phyloP scores from a whole-genome alignment of 2,888 invertebrate genomes.

The Cremastobaeus sp. region DNA sequence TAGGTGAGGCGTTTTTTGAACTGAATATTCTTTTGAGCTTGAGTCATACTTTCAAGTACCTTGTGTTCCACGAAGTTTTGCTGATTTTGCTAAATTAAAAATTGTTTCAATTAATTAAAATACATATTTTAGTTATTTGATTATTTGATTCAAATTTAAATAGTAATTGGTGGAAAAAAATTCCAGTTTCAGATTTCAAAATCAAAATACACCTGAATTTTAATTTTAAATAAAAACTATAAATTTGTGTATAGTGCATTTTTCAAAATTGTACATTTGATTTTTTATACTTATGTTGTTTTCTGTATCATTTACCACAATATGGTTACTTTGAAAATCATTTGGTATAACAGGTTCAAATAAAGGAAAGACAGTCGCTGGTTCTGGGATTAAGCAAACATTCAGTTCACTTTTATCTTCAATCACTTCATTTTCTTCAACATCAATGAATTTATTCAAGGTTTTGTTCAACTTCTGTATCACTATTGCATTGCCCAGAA shows the following conservation, averaged over 20 bases:
- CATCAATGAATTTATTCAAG: slow-evolving; percentile 4
- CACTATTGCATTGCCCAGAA: slow-evolving; percentile 1
- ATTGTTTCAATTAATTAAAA: slow-evolving; percentile 14
- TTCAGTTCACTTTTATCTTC: slow-evolving; percentile 7
- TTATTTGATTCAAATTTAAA: too few relatives aligned
- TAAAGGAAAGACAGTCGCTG: background rate
- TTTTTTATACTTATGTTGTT: slow-evolving; percentile 1
- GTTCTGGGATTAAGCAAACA: slow-evolving; percentile 12
- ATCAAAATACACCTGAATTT: background rate
- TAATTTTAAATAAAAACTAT: background rate
- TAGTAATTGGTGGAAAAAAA: too few relatives aligned
- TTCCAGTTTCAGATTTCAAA: background rate
- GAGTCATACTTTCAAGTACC: background rate
- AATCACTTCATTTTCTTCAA: slow-evolving; percentile 2
- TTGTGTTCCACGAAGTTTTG: slow-evolving; percentile 3
- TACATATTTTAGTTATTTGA: background rate
- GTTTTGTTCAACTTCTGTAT: background rate
- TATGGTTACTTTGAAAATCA: background rate
- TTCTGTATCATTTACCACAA: background rate
- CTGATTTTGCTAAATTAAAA: slow-evolving; percentile 8
- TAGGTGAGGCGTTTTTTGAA: slow-evolving; percentile 2
- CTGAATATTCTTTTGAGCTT: background rate
- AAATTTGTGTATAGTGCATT: background rate
- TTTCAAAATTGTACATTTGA: background rate
- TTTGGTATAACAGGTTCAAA: background rate